A percentile compares a stretch with the other conserved stretches of the same genome.
Conservation (phyloP, 2,888 invertebrate species). For the Spilosoma lubricipeda region DNA sequence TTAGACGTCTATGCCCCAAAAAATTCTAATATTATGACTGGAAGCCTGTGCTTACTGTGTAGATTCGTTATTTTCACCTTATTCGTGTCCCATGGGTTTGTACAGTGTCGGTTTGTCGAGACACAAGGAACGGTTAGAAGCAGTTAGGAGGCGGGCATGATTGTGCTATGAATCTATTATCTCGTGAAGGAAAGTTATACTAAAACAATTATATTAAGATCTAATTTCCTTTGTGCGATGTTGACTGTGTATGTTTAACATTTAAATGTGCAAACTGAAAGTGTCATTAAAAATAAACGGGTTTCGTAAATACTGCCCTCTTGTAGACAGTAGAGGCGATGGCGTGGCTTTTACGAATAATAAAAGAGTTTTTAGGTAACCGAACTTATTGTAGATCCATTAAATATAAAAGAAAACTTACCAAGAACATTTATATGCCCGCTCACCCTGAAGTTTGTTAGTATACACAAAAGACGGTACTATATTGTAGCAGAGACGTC, state of each 20-base stretch:
- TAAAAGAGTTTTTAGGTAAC: slow-evolving; percentile 5
- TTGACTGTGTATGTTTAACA: slow-evolving; percentile 18
- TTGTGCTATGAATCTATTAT: slow-evolving; percentile 75
- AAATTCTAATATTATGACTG: slow-evolving; percentile 43
- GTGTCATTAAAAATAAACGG: slow-evolving; percentile 2
- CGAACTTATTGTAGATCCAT: not conserved
- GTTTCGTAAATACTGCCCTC: slow-evolving; percentile 1
- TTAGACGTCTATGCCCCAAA: slow-evolving; percentile 44
- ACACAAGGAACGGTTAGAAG: slow-evolving; percentile 59
- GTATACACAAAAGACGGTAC: slow-evolving; percentile 62
- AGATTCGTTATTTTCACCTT: slow-evolving; percentile 36
- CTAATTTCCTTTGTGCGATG: slow-evolving; percentile 20
- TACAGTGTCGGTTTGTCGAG: slow-evolving; percentile 43
- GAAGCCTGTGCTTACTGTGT: slow-evolving; percentile 54
- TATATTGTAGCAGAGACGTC: slow-evolving; percentile 52
- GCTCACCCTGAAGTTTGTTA: slow-evolving; percentile 61
- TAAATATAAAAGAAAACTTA: slow-evolving; percentile 32
- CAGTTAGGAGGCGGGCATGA: slow-evolving; percentile 79
- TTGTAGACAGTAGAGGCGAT: not conserved
- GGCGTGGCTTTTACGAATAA: slow-evolving; percentile 5
- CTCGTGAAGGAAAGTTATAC: slow-evolving; percentile 78
- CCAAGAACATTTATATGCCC: slow-evolving; percentile 41
- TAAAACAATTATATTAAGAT: slow-evolving; percentile 28
- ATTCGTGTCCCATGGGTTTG: slow-evolving; percentile 41
- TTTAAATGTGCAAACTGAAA: slow-evolving; percentile 18